Evolutionary conservation across 1,140 invertebrate genomes (phyloP).

Genomic region (Drosophila arawakana): DNA sequence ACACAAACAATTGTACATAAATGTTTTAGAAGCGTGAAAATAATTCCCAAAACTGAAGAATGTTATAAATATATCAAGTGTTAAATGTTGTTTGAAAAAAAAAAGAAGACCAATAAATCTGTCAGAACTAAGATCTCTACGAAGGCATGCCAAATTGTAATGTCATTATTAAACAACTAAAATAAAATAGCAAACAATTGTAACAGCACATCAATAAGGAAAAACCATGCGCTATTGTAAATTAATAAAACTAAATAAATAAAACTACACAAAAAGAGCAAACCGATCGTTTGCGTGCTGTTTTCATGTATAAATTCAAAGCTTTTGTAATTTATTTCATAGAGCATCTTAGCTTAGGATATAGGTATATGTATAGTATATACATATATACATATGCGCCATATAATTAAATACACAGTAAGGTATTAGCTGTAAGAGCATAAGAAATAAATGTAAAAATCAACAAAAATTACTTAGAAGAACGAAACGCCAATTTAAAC

Average conservation of each 20-base stretch:
- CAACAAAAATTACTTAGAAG: slow-evolving; percentile 69
- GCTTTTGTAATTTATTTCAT: slow-evolving; percentile 83
- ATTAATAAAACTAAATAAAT: slow-evolving; percentile 57
- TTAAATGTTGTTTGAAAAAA: slow-evolving; percentile 70
- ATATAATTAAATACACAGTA: slow-evolving; percentile 8
- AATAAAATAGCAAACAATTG: slow-evolving; percentile 35
- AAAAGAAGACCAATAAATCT: slow-evolving; percentile 9
- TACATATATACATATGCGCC: slow-evolving; percentile 3
- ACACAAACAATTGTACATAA: slow-evolving; percentile 66
- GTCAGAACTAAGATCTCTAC: slow-evolving; percentile 14
- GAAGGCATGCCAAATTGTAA: not conserved
- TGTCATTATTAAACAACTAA: slow-evolving; percentile 34
- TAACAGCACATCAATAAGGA: slow-evolving; percentile 34
- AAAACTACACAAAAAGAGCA: slow-evolving; percentile 3
- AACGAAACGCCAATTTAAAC: slow-evolving; percentile 79
- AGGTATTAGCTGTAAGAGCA: slow-evolving; percentile 17
- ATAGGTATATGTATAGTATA: slow-evolving; percentile 11
- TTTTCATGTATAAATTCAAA: slow-evolving; percentile 72
- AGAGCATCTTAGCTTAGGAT: slow-evolving; percentile 59
- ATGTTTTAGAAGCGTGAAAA: slow-evolving; percentile 53
- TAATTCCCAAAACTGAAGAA: slow-evolving; percentile 10
- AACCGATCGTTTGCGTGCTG: slow-evolving; percentile 27
- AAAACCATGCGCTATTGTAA: slow-evolving; percentile 66
- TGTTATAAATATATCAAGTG: slow-evolving; percentile 56
- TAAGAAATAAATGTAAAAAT: slow-evolving; percentile 70